These are phyloP conservation scores for Epizoanthus rinbou DNA, from an alignment of 92 coral and sea anemone species.

Conservation along the genomic window DNA sequence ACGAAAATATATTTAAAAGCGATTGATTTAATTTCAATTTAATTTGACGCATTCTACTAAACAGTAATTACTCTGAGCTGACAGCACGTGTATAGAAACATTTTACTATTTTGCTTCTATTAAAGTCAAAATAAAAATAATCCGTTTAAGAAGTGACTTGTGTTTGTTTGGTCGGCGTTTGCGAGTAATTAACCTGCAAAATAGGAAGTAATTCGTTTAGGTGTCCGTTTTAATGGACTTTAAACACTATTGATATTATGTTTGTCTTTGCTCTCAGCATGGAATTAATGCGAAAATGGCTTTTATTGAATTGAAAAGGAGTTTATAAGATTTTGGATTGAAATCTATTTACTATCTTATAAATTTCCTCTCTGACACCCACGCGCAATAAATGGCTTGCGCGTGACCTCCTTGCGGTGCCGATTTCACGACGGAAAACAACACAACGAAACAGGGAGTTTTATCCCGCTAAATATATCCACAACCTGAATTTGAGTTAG, in stretches of 20 bases:
- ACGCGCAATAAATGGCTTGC: conserved; percentile 2
- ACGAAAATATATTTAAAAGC: conserved; percentile 35
- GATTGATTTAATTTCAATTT: conserved; percentile 31
- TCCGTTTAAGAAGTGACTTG: conserved; percentile 10
- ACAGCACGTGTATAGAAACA: conserved; percentile 22
- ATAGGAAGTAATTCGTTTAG: conserved; percentile 32
- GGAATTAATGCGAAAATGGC: conserved; percentile 42
- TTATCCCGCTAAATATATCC: background rate
- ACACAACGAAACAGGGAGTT: background rate
- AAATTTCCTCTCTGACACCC: conserved; percentile 31
- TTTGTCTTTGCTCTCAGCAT: conserved; percentile 48
- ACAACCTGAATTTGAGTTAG: conserved; percentile 20
- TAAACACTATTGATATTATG: conserved; percentile 40
- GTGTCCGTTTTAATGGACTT: conserved; percentile 33
- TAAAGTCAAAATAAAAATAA: conserved; percentile 23
- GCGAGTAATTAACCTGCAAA: conserved; percentile 24
- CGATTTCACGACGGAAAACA: background rate
- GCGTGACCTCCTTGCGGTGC: conserved; percentile 12
- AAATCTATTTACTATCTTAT: conserved; percentile 22
- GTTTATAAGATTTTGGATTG: conserved; percentile 39
- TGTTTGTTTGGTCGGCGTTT: conserved; percentile 40
- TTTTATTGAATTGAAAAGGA: conserved; percentile 33
- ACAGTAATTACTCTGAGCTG: conserved; percentile 20
- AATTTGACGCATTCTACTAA: conserved; percentile 43
- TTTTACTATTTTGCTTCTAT: conserved; percentile 22